phyloP scores from a whole-genome alignment of 1,140 invertebrate genomes.

The Procambarus clarkii region DNA sequence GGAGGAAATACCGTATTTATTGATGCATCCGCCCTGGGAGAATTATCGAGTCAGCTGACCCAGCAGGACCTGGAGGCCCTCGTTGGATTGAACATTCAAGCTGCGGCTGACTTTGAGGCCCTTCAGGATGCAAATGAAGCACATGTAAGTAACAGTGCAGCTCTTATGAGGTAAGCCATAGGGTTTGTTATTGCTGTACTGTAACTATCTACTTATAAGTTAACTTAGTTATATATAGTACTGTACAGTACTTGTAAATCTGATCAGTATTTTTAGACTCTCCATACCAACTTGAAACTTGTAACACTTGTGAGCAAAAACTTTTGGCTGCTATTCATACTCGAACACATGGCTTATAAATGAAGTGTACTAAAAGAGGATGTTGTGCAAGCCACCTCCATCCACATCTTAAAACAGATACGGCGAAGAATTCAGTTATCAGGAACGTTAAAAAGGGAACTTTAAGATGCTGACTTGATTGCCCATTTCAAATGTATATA shows the following conservation, averaged over 20 bases:
- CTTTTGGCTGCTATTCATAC: too few relatives aligned
- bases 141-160: constrained; percentile 33
- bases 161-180: not conserved
- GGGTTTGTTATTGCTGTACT: not conserved
- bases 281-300: too few relatives aligned
- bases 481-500: too few relatives aligned
- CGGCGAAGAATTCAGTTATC: too few relatives aligned
- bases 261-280: too few relatives aligned
- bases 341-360: too few relatives aligned
- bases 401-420: too few relatives aligned
- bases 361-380: too few relatives aligned
- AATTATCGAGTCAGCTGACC: constrained; percentile 60
- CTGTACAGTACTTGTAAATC: not conserved
- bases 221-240: not conserved
- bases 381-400: too few relatives aligned
- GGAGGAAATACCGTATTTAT: constrained; percentile 58
- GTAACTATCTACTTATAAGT: not conserved
- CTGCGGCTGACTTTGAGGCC: constrained; percentile 52
- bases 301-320: too few relatives aligned
- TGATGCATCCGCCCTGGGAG: constrained; percentile 73
- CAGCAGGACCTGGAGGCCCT: constrained; percentile 71
- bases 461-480: too few relatives aligned
- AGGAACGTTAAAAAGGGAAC: too few relatives aligned
- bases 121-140: constrained; percentile 50
- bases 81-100: constrained; percentile 70